Evolutionary conservation across 2,888 invertebrate genomes (phyloP).

Genomic region (Heterodera filipjevi): DNA sequence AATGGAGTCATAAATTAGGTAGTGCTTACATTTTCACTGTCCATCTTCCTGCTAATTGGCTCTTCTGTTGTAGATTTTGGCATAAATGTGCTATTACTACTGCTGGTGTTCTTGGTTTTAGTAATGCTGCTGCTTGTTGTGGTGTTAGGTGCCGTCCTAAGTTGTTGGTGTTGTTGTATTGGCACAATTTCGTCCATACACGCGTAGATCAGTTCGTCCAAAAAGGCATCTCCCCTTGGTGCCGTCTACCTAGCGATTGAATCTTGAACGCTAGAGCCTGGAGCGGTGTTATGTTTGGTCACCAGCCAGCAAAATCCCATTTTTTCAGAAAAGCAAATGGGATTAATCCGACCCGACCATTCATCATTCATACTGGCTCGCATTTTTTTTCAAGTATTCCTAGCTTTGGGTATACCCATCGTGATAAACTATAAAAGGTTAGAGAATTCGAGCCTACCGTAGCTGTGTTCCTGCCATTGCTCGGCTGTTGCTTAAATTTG

Average conservation of each 20-base stretch:
- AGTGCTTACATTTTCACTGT: neutral
- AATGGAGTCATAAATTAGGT: neutral
- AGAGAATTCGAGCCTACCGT: too few species aligned
- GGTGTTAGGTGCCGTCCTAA: too few species aligned
- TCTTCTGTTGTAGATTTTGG: neutral
- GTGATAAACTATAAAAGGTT: too few species aligned
- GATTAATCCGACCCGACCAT: too few species aligned
- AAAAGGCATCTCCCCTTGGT: neutral
- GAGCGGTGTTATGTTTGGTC: too few species aligned
- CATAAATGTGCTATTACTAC: neutral
- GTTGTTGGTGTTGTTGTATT: neutral
- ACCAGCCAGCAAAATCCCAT: too few species aligned
- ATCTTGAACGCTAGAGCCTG: too few species aligned
- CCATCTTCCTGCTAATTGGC: neutral
- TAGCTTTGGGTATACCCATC: too few species aligned
- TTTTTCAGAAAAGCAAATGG: too few species aligned
- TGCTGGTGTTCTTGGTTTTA: neutral
- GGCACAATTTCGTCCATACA: constrained; percentile 17
- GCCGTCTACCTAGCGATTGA: too few species aligned
- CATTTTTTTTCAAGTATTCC: too few species aligned
- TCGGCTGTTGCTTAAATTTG: neutral
- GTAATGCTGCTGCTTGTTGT: neutral
- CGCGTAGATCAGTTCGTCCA: constrained; percentile 18
- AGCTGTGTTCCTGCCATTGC: neutral
- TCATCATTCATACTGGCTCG: too few species aligned